A percentile compares a stretch with the other conserved stretches of the same genome.
phyloP scores from a whole-genome alignment of 2,113 vertebrate genomes.

The Proteles cristata region DNA sequence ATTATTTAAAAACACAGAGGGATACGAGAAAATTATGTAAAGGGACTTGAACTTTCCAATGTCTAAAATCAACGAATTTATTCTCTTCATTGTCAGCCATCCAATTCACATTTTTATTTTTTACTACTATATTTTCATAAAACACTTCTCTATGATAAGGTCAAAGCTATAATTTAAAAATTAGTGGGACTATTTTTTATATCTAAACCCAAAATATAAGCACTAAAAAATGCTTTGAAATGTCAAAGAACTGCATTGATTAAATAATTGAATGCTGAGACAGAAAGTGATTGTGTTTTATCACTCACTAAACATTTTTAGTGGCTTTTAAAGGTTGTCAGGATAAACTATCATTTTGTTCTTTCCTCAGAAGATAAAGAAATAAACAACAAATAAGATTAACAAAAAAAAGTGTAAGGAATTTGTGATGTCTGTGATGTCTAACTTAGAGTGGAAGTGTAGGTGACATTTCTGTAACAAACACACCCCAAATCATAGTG shows the following conservation, averaged over 20 bases:
- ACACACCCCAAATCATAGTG: background rate
- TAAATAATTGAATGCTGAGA: background rate
- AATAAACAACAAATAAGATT: background rate
- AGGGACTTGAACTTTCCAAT: background rate
- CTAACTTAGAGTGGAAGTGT: too few relatives aligned
- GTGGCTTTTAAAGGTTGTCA: background rate
- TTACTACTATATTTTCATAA: background rate
- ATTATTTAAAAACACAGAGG: background rate
- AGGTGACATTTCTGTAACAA: background rate
- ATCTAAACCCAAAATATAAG: background rate
- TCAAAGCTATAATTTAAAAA: background rate
- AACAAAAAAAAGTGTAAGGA: background rate
- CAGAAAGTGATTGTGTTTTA: background rate
- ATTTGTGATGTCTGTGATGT: background rate
- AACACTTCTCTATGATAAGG: background rate
- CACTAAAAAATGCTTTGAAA: background rate
- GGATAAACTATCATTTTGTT: background rate
- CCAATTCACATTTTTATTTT: background rate
- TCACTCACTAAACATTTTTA: background rate
- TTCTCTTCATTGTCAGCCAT: background rate
- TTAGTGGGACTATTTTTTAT: background rate
- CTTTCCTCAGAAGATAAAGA: background rate
- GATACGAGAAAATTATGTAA: background rate
- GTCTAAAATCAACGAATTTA: background rate
- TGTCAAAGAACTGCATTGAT: background rate